phyloP scores from a whole-genome alignment of 2,113 vertebrate species.

The Atlantisia rogersi region DNA sequence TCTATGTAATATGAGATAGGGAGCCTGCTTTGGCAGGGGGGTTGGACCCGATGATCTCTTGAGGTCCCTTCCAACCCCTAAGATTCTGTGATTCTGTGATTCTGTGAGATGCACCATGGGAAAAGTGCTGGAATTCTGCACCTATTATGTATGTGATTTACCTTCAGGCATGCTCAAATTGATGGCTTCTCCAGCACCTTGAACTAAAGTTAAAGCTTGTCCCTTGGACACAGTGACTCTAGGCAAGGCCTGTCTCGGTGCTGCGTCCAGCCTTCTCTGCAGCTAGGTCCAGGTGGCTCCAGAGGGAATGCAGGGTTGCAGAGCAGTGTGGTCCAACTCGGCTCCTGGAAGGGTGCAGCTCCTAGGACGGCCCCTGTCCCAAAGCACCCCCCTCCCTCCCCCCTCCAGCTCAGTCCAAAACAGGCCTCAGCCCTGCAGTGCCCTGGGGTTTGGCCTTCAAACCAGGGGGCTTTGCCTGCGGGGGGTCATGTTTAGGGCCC shows the following conservation, averaged over 20 bases:
- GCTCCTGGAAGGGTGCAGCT: not conserved
- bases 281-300: not conserved
- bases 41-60: too few species aligned
- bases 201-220: not conserved
- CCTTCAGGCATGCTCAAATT: not conserved
- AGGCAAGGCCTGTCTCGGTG: not conserved
- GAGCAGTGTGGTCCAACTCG: fast-evolving
- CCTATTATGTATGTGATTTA: not conserved
- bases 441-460: not conserved
- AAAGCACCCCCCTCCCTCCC: not conserved
- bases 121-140: not conserved
- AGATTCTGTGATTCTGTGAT: too few species aligned
- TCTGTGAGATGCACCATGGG: fast-evolving
- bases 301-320: fast-evolving
- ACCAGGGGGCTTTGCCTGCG: not conserved
- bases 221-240: not conserved
- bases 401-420: not conserved
- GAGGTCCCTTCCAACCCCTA: too few species aligned
- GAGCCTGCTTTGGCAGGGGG: too few species aligned
- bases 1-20: too few species aligned
- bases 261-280: not conserved
- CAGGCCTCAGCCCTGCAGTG: not conserved
- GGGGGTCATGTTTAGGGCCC: not conserved
- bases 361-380: not conserved
- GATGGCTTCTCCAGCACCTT: not conserved